These are phyloP conservation scores for Ditula angustiorana DNA, from an alignment of 2,888 invertebrate species.

Conservation along the genomic window DNA sequence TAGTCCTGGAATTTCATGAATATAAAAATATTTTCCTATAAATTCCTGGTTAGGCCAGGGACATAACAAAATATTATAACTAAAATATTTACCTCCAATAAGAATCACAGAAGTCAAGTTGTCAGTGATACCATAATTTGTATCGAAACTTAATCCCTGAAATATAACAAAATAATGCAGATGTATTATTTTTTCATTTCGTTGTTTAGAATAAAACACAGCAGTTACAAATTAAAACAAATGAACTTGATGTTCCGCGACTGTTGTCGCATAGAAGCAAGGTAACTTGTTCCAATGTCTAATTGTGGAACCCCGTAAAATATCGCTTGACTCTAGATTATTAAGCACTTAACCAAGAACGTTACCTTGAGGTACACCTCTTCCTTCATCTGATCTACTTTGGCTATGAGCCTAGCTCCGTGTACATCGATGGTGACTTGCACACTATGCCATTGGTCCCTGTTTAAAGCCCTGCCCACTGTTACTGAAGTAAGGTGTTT, in stretches of 20 bases:
- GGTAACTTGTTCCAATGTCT: no score
- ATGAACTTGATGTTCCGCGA: no score
- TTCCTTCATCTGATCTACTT: slow-evolving; percentile 93
- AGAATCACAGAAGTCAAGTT: slow-evolving; percentile 95
- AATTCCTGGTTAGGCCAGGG: not conserved
- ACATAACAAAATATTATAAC: no score
- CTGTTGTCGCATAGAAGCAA: no score
- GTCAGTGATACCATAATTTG: slow-evolving; percentile 94
- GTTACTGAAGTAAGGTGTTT: slow-evolving; percentile 93
- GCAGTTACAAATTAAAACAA: no score
- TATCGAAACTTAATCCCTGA: slow-evolving; percentile 91
- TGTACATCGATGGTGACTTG: slow-evolving; percentile 95
- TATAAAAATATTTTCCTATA: not conserved
- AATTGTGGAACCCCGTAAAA: no score
- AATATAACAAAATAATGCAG: slow-evolving; percentile 46
- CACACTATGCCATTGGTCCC: slow-evolving; percentile 96
- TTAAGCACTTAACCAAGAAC: not conserved
- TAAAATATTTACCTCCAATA: slow-evolving; percentile 89
- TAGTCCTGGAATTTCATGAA: slow-evolving; percentile 85
- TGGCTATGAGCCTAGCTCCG: slow-evolving; percentile 92
- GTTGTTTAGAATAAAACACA: no score
- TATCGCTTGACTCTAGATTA: no score
- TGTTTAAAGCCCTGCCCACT: slow-evolving; percentile 94
- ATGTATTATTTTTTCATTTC: no score
- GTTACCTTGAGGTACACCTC: slow-evolving; percentile 90